Evolutionary conservation across 2,888 invertebrate species (phyloP), one percentile per base, ranked within the genome.

Genomic region (Brassicogethes aeneus): DNA sequence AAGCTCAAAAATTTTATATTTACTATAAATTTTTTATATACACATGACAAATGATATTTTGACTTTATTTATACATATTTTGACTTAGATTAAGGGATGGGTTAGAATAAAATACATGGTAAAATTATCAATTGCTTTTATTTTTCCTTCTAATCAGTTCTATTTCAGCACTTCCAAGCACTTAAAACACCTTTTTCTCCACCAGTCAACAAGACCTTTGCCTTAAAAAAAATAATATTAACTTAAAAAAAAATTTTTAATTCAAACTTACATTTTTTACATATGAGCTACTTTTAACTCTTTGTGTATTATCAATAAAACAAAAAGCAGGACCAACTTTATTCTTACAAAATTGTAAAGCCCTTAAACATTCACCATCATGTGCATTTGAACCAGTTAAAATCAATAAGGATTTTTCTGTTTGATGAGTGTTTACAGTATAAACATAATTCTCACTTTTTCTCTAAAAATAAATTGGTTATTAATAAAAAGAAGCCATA

Each of bases 121-220:
- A 5, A 23, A 23, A 23, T 23, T 5, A 40, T 17, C 23, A 34
- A 37, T 41, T 47, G 30, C 14, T 32, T 29, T 31, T 7, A 15
- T 45, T 17, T 17, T 47, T 45, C 41, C 17, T 44, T 31, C 46
- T 44, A 31, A 40, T 14, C 29, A 23, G 37, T 43, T 50, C 40
- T 23, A 52, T 51, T 10, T 57, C 59, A 44, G 23, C 23, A 23
- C 23, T 69, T 68, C 87, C 87, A 87, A 32, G 80, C 65, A 54
- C 76, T 76, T 8, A 87, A 54, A 32, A 77, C 65, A 10, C 83
- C 82, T n/a, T 73, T 65, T 68, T 88, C 87, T 2, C 87, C 87
- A 14, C 79, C 79, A 7, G 85, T 85, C 45, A 86, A 60, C 35
- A 86, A 61, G 14, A 76, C 46, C 48, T n/a, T 80, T 76, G 16